Percentiles rank a stretch among this genome's conserved stretches.
These are phyloP conservation scores for Neoarius graeffei DNA, from an alignment of 2,113 vertebrate species.

Conservation along the genomic window DNA sequence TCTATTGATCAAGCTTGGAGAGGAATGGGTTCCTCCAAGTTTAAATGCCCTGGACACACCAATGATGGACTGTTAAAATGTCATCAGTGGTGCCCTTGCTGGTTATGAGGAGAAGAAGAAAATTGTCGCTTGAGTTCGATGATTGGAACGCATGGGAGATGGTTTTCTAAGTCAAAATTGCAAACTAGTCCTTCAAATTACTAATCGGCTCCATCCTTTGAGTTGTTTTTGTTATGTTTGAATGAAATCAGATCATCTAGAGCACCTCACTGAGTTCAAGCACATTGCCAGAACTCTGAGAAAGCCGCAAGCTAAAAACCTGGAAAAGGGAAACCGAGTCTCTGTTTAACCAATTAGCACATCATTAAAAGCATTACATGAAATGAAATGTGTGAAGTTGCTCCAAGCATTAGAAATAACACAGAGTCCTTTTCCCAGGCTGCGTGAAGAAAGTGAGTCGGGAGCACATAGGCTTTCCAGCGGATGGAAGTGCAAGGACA, in stretches of 20 bases:
- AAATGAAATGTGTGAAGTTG: constrained; percentile 6
- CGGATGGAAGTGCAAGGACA: background rate
- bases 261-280: background rate
- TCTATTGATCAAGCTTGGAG: too few species aligned
- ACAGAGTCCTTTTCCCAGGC: background rate
- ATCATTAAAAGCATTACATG: background rate
- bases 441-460: background rate
- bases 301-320: constrained; percentile 6
- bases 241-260: background rate
- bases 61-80: too few species aligned
- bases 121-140: too few species aligned
- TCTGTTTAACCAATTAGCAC: constrained; percentile 19
- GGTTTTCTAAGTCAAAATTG: background rate
- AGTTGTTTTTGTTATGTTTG: background rate
- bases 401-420: background rate
- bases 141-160: background rate
- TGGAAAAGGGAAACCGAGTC: constrained; percentile 6
- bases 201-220: background rate
- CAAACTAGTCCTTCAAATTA: background rate
- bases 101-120: too few species aligned
- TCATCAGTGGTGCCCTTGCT: too few species aligned
- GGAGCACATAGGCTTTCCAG: background rate
- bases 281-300: background rate
- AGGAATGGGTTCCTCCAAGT: too few species aligned
- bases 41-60: too few species aligned